Evolutionary conservation across 2,888 invertebrate genomes (phyloP).

Genomic region (Platycheirus rosarum): DNA sequence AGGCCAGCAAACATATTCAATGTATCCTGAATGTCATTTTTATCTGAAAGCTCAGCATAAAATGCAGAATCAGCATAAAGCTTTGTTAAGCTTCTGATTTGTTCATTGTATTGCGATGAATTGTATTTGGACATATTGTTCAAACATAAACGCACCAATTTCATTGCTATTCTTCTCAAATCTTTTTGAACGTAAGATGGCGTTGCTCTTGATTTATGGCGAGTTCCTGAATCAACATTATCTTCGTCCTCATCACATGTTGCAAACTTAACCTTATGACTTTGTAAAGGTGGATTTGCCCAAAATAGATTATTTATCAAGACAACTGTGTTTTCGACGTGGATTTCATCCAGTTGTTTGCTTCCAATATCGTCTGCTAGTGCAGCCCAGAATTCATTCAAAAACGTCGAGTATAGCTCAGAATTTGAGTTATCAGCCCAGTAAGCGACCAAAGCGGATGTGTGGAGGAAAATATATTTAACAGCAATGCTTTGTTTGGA

Average conservation of each 20-base stretch:
- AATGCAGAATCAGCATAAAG: slow-evolving; percentile 85
- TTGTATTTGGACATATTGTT: slow-evolving; percentile 83
- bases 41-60: slow-evolving; percentile 82
- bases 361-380: slow-evolving; percentile 76
- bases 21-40: slow-evolving; percentile 77
- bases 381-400: slow-evolving; percentile 79
- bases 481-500: slow-evolving; percentile 80
- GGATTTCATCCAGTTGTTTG: slow-evolving; percentile 75
- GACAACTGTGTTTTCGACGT: slow-evolving; percentile 82
- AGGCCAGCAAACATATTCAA: slow-evolving; percentile 77
- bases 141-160: slow-evolving; percentile 83
- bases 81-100: slow-evolving; percentile 84
- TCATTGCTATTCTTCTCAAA: slow-evolving; percentile 78
- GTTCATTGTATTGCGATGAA: slow-evolving; percentile 83
- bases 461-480: slow-evolving; percentile 83
- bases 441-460: slow-evolving; percentile 84
- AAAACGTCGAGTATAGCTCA: slow-evolving; percentile 76
- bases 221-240: slow-evolving; percentile 63
- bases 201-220: slow-evolving; percentile 38
- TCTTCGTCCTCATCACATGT: slow-evolving; percentile 77
- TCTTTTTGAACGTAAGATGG: slow-evolving; percentile 74
- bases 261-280: slow-evolving; percentile 84
- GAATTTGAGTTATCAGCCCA: slow-evolving; percentile 83
- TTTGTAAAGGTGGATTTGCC: slow-evolving; percentile 81
- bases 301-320: slow-evolving; percentile 80